A percentile compares a stretch with the other conserved stretches of the same genome.
These are phyloP conservation scores for Gasteruption jaculator DNA, from an alignment of 2,888 invertebrate genomes.

Conservation along the genomic window DNA sequence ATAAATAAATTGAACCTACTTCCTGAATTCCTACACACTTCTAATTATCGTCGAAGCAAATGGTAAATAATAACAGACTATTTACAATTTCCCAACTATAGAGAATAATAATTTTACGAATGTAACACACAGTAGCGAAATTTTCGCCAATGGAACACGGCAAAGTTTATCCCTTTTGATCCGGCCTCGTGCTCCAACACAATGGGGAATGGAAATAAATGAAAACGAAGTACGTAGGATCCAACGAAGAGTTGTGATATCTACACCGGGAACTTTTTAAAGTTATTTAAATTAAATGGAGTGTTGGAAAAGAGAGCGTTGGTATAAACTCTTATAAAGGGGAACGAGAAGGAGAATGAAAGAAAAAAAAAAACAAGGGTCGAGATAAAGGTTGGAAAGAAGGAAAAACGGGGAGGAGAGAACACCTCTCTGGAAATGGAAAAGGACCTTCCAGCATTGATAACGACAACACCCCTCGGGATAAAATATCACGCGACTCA, in stretches of 20 bases:
- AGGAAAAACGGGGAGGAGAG: constrained; percentile 16
- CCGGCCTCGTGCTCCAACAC: not conserved
- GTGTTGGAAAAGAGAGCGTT: constrained; percentile 21
- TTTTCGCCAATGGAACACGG: no score
- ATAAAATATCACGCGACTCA: constrained; percentile 32
- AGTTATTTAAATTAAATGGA: constrained; percentile 45
- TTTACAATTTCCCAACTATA: no score
- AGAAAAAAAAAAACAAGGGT: constrained; percentile 19
- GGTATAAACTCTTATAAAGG: no score
- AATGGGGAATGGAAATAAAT: constrained; percentile 8
- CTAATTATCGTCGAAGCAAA: no score
- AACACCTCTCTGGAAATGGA: constrained; percentile 8
- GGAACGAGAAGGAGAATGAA: constrained; percentile 11
- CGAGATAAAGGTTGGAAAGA: constrained; percentile 33
- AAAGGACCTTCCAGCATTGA: constrained; percentile 28
- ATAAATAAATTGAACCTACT: no score
- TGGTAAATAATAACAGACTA: no score
- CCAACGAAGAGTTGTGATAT: constrained; percentile 28
- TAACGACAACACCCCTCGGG: constrained; percentile 34
- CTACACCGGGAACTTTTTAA: constrained; percentile 31
- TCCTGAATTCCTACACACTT: no score
- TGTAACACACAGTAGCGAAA: no score
- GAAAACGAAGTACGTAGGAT: constrained; percentile 11
- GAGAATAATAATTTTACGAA: no score
- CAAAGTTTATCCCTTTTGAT: no score